Percentiles rank a stretch among this genome's conserved stretches.
These are phyloP conservation scores for Drosophila mimica DNA, from an alignment of 2,888 invertebrate species.

Conservation along the genomic window DNA sequence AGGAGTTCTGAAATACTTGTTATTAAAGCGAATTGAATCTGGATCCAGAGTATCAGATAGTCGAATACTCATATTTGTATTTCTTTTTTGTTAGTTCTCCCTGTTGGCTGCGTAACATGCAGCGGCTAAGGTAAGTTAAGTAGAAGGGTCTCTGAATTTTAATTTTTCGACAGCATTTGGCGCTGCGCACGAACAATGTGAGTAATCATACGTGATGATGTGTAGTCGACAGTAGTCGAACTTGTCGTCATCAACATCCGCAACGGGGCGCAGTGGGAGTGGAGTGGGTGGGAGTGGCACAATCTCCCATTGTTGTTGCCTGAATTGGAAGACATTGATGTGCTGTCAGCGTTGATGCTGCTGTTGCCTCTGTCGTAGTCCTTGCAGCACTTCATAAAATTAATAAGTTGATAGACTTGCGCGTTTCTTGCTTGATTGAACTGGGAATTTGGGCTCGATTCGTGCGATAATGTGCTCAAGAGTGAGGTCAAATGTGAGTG, in stretches of 20 bases:
- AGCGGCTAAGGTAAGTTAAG: conserved; percentile 72
- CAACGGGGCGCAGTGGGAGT: conserved; percentile 16
- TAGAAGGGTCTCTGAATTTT: conserved; percentile 82
- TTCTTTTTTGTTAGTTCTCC: neutral
- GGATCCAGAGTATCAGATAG: neutral
- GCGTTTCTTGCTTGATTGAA: conserved; percentile 71
- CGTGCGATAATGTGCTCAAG: conserved; percentile 9
- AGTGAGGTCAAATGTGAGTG: conserved; percentile 25
- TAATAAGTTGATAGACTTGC: conserved; percentile 81
- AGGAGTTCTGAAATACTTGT: neutral
- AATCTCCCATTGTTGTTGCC: conserved; percentile 64
- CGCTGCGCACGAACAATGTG: conserved; percentile 82
- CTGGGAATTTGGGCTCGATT: conserved; percentile 36
- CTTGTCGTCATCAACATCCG: conserved; percentile 48
- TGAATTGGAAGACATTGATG: conserved; percentile 73
- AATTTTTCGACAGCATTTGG: conserved; percentile 79
- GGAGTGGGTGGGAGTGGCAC: conserved; percentile 33
- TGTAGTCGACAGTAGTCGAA: conserved; percentile 51
- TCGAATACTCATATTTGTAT: neutral
- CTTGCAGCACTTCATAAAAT: conserved; percentile 81
- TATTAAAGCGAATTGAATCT: neutral
- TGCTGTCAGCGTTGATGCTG: conserved; percentile 48
- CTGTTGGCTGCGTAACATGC: conserved; percentile 20
- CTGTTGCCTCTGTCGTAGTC: conserved; percentile 34
- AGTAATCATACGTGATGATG: conserved; percentile 83